Conservation (phyloP, 2,113 vertebrate species). For the Zapornia atra region DNA sequence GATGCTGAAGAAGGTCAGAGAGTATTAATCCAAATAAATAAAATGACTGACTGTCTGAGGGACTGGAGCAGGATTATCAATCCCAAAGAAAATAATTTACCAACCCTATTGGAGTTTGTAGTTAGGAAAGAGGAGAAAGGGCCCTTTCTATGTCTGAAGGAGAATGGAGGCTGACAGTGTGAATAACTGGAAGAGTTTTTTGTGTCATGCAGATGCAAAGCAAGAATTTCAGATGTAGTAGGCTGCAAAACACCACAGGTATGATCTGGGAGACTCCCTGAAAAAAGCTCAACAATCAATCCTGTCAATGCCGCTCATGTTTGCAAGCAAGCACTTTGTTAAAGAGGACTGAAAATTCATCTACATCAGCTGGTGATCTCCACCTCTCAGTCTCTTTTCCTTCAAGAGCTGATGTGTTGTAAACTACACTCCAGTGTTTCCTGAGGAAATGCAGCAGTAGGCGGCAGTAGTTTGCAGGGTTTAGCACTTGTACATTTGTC, state of each 20-base stretch:
- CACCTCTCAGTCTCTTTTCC: not conserved
- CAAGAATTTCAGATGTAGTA: not conserved
- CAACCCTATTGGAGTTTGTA: not conserved
- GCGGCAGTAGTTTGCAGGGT: not conserved
- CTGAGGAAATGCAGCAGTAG: not conserved
- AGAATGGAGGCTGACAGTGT: not conserved
- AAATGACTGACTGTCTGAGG: not conserved
- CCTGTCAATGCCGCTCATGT: not conserved
- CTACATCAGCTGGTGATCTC: not conserved
- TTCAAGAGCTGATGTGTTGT: not conserved
- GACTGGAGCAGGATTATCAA: not conserved
- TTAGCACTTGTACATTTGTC: not conserved
- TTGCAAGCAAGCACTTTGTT: not conserved
- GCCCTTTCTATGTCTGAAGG: not conserved
- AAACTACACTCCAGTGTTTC: not conserved
- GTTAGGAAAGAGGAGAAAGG: not conserved
- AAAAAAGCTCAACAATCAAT: not conserved
- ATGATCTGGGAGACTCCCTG: not conserved
- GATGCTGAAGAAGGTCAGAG: rapidly evolving
- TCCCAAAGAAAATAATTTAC: not conserved
- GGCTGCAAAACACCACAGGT: not conserved
- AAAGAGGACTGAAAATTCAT: not conserved
- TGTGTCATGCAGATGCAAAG: not conserved
- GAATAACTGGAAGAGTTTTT: not conserved
- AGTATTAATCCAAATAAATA: not conserved